Base-by-base conservation (phyloP, 1,140 invertebrate genomes). In the Uloborus diversus region DNA sequence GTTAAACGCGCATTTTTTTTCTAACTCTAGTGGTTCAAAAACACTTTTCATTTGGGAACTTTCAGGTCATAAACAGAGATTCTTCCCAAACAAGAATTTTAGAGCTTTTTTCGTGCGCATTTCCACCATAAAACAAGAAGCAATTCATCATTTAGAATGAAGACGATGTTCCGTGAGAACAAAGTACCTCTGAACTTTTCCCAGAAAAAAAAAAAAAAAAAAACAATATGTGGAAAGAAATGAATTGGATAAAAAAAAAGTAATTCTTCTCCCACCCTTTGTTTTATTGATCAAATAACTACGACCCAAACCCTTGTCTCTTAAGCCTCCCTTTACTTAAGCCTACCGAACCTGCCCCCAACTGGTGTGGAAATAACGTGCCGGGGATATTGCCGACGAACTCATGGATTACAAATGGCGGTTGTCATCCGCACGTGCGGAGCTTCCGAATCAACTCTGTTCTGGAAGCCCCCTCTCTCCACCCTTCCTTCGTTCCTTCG, bases 371-470 rank as follows among this genome's bases (percentile, higher is more conserved):
- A 75, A 75, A 75, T 75, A 73, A 75, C 71, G 71, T 32, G 27
- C 17, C 30, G 59, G n/a, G 27, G 71, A 64, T 75, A 75, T 75
- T 75, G 27, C 47, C 42, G 69, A 75, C 51, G 59, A 64, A 64
- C 47, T 33, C 47, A 27, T 13, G 59, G 71, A 62, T 75, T 75
- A 75, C 71, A 75, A 75, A 75, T 75, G 61, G 71, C 42, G 71
- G 37, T 59, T 75, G 71, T 75, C 73, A 78, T 53, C 47, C 51
- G 62, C 73, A 78, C 73, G 73, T 78, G 73, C 37, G 47, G 14
- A 13, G 73, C 61, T 78, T 78, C 73, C 61, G 73, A 78, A 78
- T 78, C 61, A 78, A 78, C 73, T 78, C 62, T 78, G 57, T 73
- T 30, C 27, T 17, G 13, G n/a, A n/a, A n/a, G n/a, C n/a, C n/a